These are phyloP conservation scores for Chrysomallon squamiferum DNA, from an alignment of 1,140 invertebrate genomes.

Conservation along the genomic window DNA sequence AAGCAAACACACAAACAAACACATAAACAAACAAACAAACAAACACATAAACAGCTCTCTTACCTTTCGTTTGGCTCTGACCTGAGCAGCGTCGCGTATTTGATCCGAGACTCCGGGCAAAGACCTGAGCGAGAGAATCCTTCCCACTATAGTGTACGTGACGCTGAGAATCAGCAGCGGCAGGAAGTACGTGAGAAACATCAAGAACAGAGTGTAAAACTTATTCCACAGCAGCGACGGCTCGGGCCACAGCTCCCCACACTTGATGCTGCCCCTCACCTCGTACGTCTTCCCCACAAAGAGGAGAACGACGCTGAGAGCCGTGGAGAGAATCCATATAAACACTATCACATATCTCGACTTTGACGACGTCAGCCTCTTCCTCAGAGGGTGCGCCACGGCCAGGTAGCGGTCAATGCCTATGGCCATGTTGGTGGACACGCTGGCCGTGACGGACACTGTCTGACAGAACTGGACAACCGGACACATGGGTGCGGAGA, in stretches of 20 bases:
- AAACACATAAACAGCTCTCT: too few relatives aligned
- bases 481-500: constrained; percentile 58
- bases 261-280: constrained; percentile 19
- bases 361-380: constrained; percentile 38
- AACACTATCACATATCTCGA: constrained; percentile 56
- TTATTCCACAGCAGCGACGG: constrained; percentile 34
- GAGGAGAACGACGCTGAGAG: constrained; percentile 63
- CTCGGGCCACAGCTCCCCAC: constrained; percentile 51
- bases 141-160: constrained; percentile 63
- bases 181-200: constrained; percentile 66
- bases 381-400: constrained; percentile 52
- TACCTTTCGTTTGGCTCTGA: constrained; percentile 22
- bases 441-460: constrained; percentile 54
- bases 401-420: constrained; percentile 58
- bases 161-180: constrained; percentile 65
- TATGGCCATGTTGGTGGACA: constrained; percentile 61
- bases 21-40: too few relatives aligned
- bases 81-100: constrained; percentile 63
- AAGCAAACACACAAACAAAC: too few relatives aligned
- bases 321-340: constrained; percentile 65
- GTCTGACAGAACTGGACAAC: constrained; percentile 55
- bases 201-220: constrained; percentile 65
- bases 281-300: constrained; percentile 52
- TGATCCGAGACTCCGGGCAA: constrained; percentile 67
- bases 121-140: constrained; percentile 62